Evolutionary conservation across 2,113 vertebrate genomes (phyloP).

Genomic region (Tachycineta bicolor): DNA sequence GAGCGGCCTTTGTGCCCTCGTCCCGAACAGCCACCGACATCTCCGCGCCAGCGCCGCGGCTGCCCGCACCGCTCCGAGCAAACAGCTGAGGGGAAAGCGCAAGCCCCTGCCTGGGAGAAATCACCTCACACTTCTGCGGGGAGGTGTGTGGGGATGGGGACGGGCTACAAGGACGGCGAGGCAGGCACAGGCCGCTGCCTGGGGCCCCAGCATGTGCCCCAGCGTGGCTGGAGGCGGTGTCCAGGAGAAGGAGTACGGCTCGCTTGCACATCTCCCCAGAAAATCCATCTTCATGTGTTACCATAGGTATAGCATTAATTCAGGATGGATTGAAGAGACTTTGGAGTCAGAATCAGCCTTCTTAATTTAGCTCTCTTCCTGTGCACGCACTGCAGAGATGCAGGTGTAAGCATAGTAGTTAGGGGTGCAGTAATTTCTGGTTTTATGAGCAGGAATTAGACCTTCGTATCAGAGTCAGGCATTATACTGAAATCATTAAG

Average conservation of each 20-base stretch:
- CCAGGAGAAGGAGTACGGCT: neutral
- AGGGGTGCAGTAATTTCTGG: neutral
- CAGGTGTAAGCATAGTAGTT: neutral
- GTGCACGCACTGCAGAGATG: neutral
- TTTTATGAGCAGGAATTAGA: neutral
- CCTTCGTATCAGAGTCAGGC: neutral
- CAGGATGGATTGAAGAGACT: neutral
- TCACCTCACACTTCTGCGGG: neutral
- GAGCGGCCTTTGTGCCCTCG: neutral
- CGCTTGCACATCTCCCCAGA: neutral
- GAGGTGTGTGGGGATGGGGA: neutral
- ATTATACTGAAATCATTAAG: neutral
- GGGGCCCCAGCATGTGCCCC: neutral
- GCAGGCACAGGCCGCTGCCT: neutral
- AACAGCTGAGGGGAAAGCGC: neutral
- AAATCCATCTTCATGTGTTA: neutral
- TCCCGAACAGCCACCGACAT: neutral
- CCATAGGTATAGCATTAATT: neutral
- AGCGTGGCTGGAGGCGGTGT: neutral
- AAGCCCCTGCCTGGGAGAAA: neutral
- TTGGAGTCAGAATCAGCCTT: neutral
- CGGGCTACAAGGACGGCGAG: rapidly evolving
- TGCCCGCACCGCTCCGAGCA: neutral
- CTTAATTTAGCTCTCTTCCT: neutral
- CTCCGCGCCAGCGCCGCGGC: neutral